Evolutionary conservation across 2,888 invertebrate genomes (phyloP), one percentile per base, ranked within the genome.

Genomic region (Invenusta paracnida): DNA sequence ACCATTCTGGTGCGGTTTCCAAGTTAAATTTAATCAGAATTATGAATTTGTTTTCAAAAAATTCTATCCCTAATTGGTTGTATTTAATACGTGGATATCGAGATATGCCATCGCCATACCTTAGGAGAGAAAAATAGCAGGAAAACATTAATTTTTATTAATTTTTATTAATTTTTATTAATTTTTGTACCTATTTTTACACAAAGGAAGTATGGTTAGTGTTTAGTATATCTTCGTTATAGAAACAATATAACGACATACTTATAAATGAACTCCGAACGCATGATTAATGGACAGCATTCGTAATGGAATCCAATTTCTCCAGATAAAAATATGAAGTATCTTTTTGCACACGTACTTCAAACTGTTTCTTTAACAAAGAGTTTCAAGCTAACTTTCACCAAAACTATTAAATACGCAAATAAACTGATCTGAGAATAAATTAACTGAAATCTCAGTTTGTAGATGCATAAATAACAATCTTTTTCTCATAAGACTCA

Each of bases 391-490:
- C 48, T 5, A 17, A 11, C 23, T 73, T 23, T 2, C 73, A 73
- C 73, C 25, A 73, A 73, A 73, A 73, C 73, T 73, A 25, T 23
- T 2, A n/a, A 25, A 73, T 2, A 73, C 2, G 23, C 25, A 73
- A 73, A 73, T 73, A 73, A 73, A 73, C 73, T 73, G 73, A 73
- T 73, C 73, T 13, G 73, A 73, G 17, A 73, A 73, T 73, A 73
- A 73, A 73, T 73, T 73, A 13, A 48, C 48, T 48, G 5, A 48
- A 48, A 48, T 17, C 48, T 48, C 5, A 48, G 48, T 48, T 11
- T 48, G 48, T 48, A 48, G 5, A 48, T 48, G 48, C 48, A 73
- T 73, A 73, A 73, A 73, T 73, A 5, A 13, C 73, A 73, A 23
- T 73, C 5, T 73, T 73, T 73, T 73, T 73, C 73, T 73, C 73